Percentiles rank a stretch among this genome's conserved stretches.
phyloP scores from a whole-genome alignment of 2,888 invertebrate genomes.

The Clusia tigrina region DNA sequence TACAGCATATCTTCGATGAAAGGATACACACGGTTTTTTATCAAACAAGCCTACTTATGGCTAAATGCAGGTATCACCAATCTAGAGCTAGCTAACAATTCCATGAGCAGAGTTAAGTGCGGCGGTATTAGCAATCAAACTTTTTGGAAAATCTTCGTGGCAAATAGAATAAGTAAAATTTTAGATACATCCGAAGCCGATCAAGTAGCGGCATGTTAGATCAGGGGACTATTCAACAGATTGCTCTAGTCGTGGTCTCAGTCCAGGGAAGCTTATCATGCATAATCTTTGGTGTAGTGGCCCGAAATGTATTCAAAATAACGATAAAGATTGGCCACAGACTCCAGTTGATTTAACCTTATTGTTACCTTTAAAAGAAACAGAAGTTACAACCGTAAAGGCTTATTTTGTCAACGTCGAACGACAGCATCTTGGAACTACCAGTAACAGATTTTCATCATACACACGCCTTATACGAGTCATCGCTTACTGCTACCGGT shows the following conservation, averaged over 20 bases:
- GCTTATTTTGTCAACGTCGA: too few species aligned
- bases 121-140: constrained; percentile 12
- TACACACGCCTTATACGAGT: constrained; percentile 10
- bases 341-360: too few species aligned
- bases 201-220: too few species aligned
- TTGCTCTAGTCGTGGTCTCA: too few species aligned
- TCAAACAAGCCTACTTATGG: constrained; percentile 1
- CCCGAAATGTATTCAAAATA: too few species aligned
- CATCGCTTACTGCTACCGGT: constrained; percentile 14
- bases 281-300: too few species aligned
- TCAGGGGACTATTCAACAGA: too few species aligned
- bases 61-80: constrained; percentile 10
- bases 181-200: too few species aligned
- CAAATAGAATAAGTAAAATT: constrained; percentile 19
- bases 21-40: not conserved
- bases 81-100: constrained; percentile 18
- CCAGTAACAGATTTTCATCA: constrained; percentile 9
- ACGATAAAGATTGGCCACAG: too few species aligned
- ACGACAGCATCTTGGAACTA: too few species aligned
- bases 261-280: too few species aligned
- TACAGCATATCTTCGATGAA: constrained; percentile 14
- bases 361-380: not conserved
- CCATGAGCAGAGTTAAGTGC: constrained; percentile 21
- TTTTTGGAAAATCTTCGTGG: constrained; percentile 22
- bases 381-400: not conserved